Evolutionary conservation across 1,140 invertebrate species (phyloP), one percentile per base, ranked within the genome.

Genomic region (Chymomyza costata): DNA sequence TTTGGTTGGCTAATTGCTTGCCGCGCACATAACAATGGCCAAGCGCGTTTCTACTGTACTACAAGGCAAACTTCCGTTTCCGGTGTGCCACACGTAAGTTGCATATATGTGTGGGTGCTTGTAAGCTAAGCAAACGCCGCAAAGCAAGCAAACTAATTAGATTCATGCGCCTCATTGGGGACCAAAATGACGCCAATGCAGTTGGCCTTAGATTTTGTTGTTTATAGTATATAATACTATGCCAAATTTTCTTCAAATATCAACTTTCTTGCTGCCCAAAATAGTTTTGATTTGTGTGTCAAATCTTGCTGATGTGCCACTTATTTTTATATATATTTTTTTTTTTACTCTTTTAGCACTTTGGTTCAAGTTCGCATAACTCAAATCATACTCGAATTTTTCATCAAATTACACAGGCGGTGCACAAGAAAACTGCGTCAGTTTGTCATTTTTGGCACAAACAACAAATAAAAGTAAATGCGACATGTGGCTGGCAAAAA

Each of bases 101-200:
- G 32, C 21, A 25, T 25, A 25, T 8, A 5, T 25, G 21, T 25
- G 8, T 25, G 21, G 3, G 8, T 25, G 21, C 8, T 3, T 25
- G 21, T 25, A 25, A 8, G n/a, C n/a, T n/a, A n/a, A 34, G 32
- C 8, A 10, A n/a, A 14, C 32, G 32, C 32, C 37, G 49, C 43
- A 31, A 46, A 31, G 68, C 62, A 49, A 34, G 68, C 73, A 78
- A 78, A 80, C 71, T 78, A 78, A 78, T 78, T 78, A 78, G 71
- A 78, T 73, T 80, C 64, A 63, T 73, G 49, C 52, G 64, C 63
- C 67, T 73, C 68, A 76, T 78, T 78, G 65, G 73, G 66, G 62
- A 58, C 63, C 70, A 25, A 8, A 3, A 8, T 25, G 21, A 5
- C 21, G 21, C 8, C 8, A 25, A 8, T 25, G 21, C 3, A n/a